phyloP scores from a whole-genome alignment of 1,140 invertebrate species.

The Platyscapa corneri region DNA sequence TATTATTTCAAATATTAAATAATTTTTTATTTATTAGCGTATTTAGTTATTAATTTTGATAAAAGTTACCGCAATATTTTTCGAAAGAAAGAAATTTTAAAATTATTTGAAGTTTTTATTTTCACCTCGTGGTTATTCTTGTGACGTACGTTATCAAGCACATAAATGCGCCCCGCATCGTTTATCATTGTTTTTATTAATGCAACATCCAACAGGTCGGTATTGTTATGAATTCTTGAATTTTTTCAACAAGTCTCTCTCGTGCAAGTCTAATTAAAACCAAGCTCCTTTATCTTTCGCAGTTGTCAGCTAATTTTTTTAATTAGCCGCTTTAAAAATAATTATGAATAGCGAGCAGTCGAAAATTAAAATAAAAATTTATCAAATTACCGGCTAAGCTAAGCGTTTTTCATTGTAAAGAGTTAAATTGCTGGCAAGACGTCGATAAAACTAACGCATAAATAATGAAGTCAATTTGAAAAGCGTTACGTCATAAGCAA shows the following conservation, averaged over 20 bases:
- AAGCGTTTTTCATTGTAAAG: background rate
- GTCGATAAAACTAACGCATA: background rate
- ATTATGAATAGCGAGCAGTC: background rate
- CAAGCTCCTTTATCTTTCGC: background rate
- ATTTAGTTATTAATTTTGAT: background rate
- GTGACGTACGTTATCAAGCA: too few species aligned
- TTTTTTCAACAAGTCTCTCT: too few species aligned
- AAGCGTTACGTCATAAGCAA: background rate
- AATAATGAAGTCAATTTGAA: background rate
- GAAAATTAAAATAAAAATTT: background rate
- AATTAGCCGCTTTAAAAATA: background rate
- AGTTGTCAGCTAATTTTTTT: background rate
- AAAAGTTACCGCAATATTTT: background rate
- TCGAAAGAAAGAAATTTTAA: too few species aligned
- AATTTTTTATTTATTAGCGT: background rate
- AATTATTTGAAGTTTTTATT: too few species aligned
- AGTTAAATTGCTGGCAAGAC: background rate
- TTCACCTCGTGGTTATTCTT: too few species aligned
- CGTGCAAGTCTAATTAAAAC: background rate
- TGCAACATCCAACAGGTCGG: too few species aligned
- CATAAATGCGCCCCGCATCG: too few species aligned
- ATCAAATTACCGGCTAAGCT: background rate
- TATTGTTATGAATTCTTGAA: too few species aligned
- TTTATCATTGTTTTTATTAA: too few species aligned
- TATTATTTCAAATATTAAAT: background rate